phyloP scores from a whole-genome alignment of 2,113 vertebrate genomes.

The Serinus canaria region DNA sequence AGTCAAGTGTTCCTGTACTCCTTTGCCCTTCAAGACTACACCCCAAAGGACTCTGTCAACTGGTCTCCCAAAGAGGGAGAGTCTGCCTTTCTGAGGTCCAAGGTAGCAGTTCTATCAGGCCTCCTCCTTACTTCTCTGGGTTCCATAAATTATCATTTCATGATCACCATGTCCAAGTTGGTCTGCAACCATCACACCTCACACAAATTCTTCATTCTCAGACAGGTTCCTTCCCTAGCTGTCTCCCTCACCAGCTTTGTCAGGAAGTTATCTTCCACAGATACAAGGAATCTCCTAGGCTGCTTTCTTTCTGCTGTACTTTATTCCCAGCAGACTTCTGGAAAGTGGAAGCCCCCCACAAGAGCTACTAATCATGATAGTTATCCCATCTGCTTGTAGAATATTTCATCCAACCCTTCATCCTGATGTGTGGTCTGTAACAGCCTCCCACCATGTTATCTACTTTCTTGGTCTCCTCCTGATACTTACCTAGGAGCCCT shows the following conservation, averaged over 20 bases:
- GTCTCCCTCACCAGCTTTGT: neutral
- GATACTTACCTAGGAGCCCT: neutral
- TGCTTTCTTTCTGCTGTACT: neutral
- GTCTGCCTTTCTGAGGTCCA: neutral
- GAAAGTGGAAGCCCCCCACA: neutral
- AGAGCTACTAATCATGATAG: neutral
- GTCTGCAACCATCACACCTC: neutral
- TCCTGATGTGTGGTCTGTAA: neutral
- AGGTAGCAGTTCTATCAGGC: neutral
- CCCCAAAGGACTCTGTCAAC: neutral
- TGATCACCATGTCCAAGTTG: neutral
- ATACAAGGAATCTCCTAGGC: neutral
- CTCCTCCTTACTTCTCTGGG: accelerated
- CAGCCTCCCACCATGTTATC: neutral
- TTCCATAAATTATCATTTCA: neutral
- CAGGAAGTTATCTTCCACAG: neutral
- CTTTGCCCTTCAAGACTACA: neutral
- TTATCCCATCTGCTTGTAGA: neutral
- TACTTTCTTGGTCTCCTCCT: neutral
- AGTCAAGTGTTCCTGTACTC: neutral
- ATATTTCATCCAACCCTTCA: neutral
- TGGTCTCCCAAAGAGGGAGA: neutral
- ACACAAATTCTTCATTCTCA: neutral
- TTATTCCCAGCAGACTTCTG: neutral
- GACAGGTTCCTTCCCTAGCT: neutral